phyloP scores from a whole-genome alignment of 2,797 vertebrate genomes.

The Crocidura indochinensis region DNA sequence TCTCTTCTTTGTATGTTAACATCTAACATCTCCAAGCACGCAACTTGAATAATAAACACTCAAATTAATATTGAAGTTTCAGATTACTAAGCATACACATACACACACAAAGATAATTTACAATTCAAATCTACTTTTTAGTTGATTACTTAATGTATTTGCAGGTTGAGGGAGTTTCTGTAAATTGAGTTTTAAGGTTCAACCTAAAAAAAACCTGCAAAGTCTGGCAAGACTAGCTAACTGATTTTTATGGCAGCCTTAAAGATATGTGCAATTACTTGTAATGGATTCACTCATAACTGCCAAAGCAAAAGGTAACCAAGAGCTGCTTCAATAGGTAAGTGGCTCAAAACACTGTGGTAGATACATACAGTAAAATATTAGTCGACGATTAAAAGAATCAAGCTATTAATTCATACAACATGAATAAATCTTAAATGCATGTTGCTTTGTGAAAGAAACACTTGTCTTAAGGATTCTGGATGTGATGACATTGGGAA shows the following conservation, averaged over 20 bases:
- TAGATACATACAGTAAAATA: not conserved
- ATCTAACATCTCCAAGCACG: not conserved
- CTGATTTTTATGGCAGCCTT: too few species aligned
- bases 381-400: not conserved
- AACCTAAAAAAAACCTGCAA: not conserved
- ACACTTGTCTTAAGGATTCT: not conserved
- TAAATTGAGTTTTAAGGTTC: not conserved
- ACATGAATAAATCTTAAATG: not conserved
- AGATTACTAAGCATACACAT: not conserved
- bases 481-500: not conserved
- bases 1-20: not conserved
- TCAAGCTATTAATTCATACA: not conserved
- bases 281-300: not conserved
- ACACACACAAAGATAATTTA: not conserved
- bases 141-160: not conserved
- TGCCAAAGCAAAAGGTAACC: not conserved
- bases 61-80: conserved; percentile 17
- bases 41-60: conserved; percentile 35
- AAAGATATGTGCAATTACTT: not conserved
- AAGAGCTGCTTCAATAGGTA: not conserved
- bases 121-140: conserved; percentile 6
- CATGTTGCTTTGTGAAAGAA: not conserved
- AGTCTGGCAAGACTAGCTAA: too few species aligned
- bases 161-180: not conserved
- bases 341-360: not conserved